Evolutionary conservation across 2,888 invertebrate species (phyloP), one percentile per base, ranked within the genome.

Genomic region (Hesperia comma): DNA sequence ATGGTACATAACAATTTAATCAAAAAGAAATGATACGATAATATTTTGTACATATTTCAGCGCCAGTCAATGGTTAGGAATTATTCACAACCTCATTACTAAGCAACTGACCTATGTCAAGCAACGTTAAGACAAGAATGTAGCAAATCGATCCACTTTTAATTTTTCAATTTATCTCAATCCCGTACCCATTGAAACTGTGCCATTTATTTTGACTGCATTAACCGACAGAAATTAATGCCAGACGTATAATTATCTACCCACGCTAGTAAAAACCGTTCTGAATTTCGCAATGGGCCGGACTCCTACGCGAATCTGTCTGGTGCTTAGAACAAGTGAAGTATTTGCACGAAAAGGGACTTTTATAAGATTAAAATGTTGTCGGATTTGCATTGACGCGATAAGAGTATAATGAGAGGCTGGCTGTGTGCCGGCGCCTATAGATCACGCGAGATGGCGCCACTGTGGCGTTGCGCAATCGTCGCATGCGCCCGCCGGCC

Each of bases 391-490:
- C 86, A 87, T 87, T 82, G 82, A 82, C 74, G 79, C 79, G 86
- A 86, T 86, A 86, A 84, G 79, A 74, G 81, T 78, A 79, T 86
- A 86, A 86, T 83, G 84, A 87, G 80, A 75, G 80, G 76, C 77
- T 77, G 76, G 19, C 46, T 17, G 26, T 49, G 49, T 71, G 75
- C 72, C 72, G 84, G 87, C 86, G 86, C 85, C 87, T 76, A 78
- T 86, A 87, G 87, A 87, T 86, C 89, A 86, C 87, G 79, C 75
- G 85, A 87, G 87, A 87, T 87, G 90, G 89, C 90, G 91, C 90
- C 91, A 81, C 74, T 62, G 75, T 71, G 81, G 68, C 80, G 79
- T 86, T 87, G 83, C 85, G 85, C 81, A 86, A 88, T 70, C 79
- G 74, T 75, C 79, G 68, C 71, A 63, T 79, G 68, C 71, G 61